These are phyloP conservation scores for Geodia barretti DNA, from an alignment of 37 sponge, comb jelly and placozoan species.

Conservation along the genomic window DNA sequence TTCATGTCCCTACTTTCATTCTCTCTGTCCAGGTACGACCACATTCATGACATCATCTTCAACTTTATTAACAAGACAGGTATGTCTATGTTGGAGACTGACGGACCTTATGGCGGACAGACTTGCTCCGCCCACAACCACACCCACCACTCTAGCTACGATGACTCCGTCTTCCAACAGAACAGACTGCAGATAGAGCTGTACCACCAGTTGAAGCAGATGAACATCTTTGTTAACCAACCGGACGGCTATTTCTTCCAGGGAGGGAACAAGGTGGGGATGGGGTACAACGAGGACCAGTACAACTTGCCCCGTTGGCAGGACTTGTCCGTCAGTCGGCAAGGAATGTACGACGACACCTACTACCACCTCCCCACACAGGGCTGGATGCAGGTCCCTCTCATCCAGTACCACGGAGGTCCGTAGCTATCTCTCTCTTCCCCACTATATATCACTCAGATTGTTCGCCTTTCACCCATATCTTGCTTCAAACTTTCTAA, in stretches of 20 bases:
- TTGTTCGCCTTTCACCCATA: not conserved
- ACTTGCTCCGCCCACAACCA: constrained; percentile 44
- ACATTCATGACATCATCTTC: constrained; percentile 29
- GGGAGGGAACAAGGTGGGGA: constrained; percentile 54
- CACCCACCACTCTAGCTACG: constrained; percentile 29
- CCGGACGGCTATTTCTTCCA: constrained; percentile 66
- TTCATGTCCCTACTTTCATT: no score
- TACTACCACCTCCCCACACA: constrained; percentile 75
- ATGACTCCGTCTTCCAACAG: constrained; percentile 62
- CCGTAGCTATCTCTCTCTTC: not conserved
- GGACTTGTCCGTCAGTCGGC: constrained; percentile 60
- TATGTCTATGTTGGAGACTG: constrained; percentile 57
- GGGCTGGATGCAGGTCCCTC: constrained; percentile 70
- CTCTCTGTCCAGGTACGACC: constrained; percentile 47
- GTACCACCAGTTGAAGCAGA: constrained; percentile 23
- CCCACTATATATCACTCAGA: not conserved
- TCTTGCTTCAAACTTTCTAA: no score
- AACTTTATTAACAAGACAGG: constrained; percentile 41
- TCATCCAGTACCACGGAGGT: constrained; percentile 63
- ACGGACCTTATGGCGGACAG: constrained; percentile 65
- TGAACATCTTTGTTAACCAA: constrained; percentile 58
- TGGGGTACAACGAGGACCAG: constrained; percentile 70
- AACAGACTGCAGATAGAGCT: constrained; percentile 54
- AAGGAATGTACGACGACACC: constrained; percentile 68
- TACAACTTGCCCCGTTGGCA: constrained; percentile 64